These are phyloP conservation scores for Pentalonia nigronervosa DNA, from an alignment of 1,140 invertebrate genomes.

Conservation along the genomic window DNA sequence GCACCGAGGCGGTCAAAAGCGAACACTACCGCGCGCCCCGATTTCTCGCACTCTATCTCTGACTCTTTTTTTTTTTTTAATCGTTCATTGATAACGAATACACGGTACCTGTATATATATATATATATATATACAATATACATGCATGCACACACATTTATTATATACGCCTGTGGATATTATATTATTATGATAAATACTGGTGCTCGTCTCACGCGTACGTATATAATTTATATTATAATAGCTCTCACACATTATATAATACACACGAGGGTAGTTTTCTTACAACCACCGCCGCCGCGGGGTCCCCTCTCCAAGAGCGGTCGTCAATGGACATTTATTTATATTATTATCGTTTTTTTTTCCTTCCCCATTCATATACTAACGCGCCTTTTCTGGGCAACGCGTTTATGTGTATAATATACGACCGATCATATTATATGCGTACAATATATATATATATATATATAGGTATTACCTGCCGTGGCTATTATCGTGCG, in stretches of 20 bases:
- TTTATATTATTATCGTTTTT: conserved; percentile 18
- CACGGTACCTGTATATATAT: neutral
- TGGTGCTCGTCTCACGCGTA: neutral
- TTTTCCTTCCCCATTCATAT: neutral
- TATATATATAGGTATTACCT: neutral
- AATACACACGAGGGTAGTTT: neutral
- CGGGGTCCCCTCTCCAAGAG: conserved; percentile 18
- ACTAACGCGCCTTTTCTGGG: neutral
- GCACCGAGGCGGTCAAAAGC: neutral
- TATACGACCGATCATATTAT: neutral
- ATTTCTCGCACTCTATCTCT: neutral
- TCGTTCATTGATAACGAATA: conserved; percentile 37
- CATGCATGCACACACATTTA: neutral
- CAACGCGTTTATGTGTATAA: neutral
- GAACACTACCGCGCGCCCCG: neutral
- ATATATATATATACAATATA: no score
- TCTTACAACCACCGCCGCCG: conserved; percentile 18
- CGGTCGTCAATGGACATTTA: conserved; percentile 14
- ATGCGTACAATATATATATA: neutral
- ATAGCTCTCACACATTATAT: neutral
- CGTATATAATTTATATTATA: neutral
- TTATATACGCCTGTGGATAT: neutral
- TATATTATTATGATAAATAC: conserved; percentile 4
- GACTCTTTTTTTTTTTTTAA: neutral
- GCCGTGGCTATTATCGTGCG: neutral